These are phyloP conservation scores for Andinoacara biseriatus DNA, from an alignment of 2,113 vertebrate species.

Conservation along the genomic window DNA sequence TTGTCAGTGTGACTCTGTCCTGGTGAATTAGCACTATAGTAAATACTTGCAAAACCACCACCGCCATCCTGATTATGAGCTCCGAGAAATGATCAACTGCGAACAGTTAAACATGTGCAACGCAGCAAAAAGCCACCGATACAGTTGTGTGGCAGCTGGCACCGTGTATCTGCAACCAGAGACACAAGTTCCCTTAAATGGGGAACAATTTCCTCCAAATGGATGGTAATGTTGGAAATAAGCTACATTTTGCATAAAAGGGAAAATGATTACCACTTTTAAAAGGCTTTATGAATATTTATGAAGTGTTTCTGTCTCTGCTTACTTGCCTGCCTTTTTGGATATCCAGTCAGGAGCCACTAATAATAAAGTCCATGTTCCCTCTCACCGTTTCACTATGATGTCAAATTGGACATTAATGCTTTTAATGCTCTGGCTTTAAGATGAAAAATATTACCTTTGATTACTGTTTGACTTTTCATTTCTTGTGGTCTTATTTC, in stretches of 20 bases:
- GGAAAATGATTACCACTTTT: constrained; percentile 78
- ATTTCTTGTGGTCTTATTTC: constrained; percentile 8
- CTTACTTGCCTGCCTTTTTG: constrained; percentile 57
- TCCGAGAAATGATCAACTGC: constrained; percentile 28
- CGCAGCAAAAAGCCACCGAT: background rate
- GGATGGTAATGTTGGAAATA: constrained; percentile 67
- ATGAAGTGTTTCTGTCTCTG: constrained; percentile 68
- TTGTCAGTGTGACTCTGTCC: background rate
- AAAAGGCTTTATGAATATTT: constrained; percentile 81
- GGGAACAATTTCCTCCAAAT: constrained; percentile 64
- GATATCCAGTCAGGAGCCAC: constrained; percentile 47
- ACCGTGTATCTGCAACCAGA: constrained; percentile 48
- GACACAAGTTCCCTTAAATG: constrained; percentile 53
- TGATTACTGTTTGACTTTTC: constrained; percentile 50
- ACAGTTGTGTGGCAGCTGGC: constrained; percentile 39
- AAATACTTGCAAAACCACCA: constrained; percentile 20
- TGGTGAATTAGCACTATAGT: constrained; percentile 22
- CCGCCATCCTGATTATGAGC: constrained; percentile 27
- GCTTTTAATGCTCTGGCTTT: constrained; percentile 35
- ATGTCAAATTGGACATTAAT: constrained; percentile 13
- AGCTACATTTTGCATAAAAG: constrained; percentile 76
- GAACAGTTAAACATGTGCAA: constrained; percentile 3
- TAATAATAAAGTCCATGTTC: constrained; percentile 52
- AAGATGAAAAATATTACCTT: constrained; percentile 26
- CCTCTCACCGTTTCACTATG: constrained; percentile 22